phyloP scores from a whole-genome alignment of 2,797 vertebrate species.

The Neostethus bicornis region DNA sequence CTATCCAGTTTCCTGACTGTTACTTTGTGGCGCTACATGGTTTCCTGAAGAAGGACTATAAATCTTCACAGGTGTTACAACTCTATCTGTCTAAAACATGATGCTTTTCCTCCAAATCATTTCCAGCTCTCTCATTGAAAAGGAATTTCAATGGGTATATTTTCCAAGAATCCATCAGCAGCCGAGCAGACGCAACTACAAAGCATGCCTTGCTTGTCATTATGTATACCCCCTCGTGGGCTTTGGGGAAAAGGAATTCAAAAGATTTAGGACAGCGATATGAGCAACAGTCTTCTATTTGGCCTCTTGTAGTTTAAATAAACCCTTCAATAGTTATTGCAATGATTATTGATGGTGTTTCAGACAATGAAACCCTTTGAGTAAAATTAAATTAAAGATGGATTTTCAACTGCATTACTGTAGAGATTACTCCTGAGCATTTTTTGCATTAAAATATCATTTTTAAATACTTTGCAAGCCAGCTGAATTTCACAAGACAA shows the following conservation, averaged over 20 bases:
- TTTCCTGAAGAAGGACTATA: neutral
- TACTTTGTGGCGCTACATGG: neutral
- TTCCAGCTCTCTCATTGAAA: neutral
- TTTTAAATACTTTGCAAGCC: neutral
- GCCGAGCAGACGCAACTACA: neutral
- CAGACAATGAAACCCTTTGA: neutral
- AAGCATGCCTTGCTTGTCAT: neutral
- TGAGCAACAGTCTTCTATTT: neutral
- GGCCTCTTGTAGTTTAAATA: neutral
- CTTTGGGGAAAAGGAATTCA: neutral
- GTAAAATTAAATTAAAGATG: neutral
- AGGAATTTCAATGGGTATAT: neutral
- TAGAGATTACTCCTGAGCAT: neutral
- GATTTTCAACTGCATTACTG: neutral
- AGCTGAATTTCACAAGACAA: neutral
- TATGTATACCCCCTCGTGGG: neutral
- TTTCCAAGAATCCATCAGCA: neutral
- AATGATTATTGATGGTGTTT: neutral
- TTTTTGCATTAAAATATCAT: neutral
- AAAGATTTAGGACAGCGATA: neutral
- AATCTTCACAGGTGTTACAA: neutral
- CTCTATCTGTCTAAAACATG: neutral
- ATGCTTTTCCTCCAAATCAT: neutral
- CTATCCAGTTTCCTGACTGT: neutral
- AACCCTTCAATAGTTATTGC: neutral